Base-by-base conservation (phyloP, 2,888 invertebrate genomes). In the Oxycera nigricornis region DNA sequence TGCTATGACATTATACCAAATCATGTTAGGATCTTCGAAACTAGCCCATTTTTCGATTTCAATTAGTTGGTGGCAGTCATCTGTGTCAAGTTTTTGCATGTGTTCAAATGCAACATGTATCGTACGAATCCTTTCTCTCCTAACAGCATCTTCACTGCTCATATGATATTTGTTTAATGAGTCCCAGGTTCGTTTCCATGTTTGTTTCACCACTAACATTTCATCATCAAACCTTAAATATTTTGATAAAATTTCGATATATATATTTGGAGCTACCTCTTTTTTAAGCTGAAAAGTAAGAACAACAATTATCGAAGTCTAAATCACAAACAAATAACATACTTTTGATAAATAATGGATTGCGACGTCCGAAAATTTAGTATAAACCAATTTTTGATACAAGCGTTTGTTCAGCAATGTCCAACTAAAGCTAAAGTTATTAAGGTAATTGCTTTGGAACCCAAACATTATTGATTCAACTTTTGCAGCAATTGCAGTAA, bases 371-470 rank as follows among this genome's bases (percentile, higher is more conserved):
- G 88, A 87, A 74, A 89, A 85, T 59, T 89, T 88, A 62, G 86
- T 80, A 79, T 86, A 84, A 75, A 85, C 84, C 79, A 83, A 84
- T 75, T 84, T 83, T 76, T 91, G 90, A 84, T 91, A 91, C 79
- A 92, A 86, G 78, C 90, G 89, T 81, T 91, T 90, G 82, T 91
- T 91, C 77, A 91, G 86, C 79, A 89, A 85, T 79, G 89, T 88
- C 92, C 92, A 92, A 1, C 90, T 90, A 55, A 92, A 86, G 78
- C 89, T 88, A 79, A 91, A 91, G 79, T 88, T 88, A 76, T 88
- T 87, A 77, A 92, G 83, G 81, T 91, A 90, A 78, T 88, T 88
- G 67, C 86, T 86, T 83, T 91, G 90, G 80, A 91, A 85, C 68
- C 90, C 89, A 79, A 88, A 87, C 50, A 92, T 84, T 79, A 90